phyloP scores from a whole-genome alignment of 2,113 vertebrate genomes.

The Beaufortia kweichowensis region DNA sequence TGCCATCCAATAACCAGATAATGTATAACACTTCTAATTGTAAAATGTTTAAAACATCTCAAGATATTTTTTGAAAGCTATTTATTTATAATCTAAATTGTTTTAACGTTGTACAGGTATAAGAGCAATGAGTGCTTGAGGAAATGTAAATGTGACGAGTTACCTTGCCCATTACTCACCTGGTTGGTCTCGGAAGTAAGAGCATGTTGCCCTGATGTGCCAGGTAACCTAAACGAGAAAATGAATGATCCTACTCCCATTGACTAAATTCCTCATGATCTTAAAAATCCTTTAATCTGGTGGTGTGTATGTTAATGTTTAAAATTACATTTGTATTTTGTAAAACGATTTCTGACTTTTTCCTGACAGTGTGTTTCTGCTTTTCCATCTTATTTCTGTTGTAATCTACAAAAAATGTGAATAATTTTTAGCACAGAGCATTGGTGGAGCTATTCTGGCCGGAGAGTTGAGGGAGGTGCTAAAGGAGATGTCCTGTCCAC shows the following conservation, averaged over 20 bases:
- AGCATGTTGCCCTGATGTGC: slow-evolving; percentile 54
- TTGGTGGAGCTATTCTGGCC: slow-evolving; percentile 59
- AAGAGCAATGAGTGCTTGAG: slow-evolving; percentile 56
- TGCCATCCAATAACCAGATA: neutral
- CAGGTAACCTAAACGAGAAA: slow-evolving; percentile 40
- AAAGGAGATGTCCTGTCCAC: slow-evolving; percentile 62
- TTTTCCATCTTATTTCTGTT: neutral
- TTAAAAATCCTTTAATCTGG: no score
- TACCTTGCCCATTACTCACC: slow-evolving; percentile 73
- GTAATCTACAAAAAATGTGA: neutral
- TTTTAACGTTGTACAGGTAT: slow-evolving; percentile 61
- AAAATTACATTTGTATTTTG: no score
- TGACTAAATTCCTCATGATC: no score
- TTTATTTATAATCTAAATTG: neutral
- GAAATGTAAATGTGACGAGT: slow-evolving; percentile 70
- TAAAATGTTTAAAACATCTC: no score
- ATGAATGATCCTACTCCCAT: neutral
- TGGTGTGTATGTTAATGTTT: no score
- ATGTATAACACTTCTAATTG: neutral
- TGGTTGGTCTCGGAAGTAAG: slow-evolving; percentile 68
- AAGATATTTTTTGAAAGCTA: no score
- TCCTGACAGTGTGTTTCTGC: no score
- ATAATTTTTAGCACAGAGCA: slow-evolving; percentile 3
- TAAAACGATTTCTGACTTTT: no score
- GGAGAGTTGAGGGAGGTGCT: slow-evolving; percentile 68